phyloP scores from a whole-genome alignment of 2,113 vertebrate genomes.

The Nothobranchius furzeri region DNA sequence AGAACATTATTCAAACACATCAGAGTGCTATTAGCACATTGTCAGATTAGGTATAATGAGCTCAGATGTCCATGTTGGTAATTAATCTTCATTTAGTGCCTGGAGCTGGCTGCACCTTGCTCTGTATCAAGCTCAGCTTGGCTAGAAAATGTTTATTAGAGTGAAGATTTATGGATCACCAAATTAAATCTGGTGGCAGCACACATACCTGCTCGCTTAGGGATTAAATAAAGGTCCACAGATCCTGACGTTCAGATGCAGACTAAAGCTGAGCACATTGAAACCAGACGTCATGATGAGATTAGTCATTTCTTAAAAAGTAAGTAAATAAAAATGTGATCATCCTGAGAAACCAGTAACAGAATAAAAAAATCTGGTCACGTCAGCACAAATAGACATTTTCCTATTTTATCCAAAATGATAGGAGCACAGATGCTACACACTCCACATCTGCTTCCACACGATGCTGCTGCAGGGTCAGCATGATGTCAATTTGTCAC shows the following conservation, averaged over 20 bases:
- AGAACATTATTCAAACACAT: constrained; percentile 28
- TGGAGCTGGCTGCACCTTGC: not conserved
- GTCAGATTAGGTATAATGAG: constrained; percentile 12
- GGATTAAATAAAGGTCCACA: not conserved
- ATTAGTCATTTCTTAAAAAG: too few relatives aligned
- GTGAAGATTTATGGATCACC: not conserved
- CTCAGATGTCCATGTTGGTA: constrained; percentile 22
- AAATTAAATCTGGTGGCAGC: constrained; percentile 1
- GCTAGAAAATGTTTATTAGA: constrained; percentile 1
- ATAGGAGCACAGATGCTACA: not conserved
- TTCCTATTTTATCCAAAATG: not conserved
- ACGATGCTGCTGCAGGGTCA: not conserved
- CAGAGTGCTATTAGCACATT: constrained; percentile 14
- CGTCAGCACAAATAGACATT: not conserved
- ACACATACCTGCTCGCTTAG: not conserved
- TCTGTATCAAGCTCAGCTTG: constrained; percentile 2
- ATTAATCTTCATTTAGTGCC: constrained; percentile 42
- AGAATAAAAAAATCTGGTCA: too few relatives aligned
- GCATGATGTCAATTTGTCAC: not conserved
- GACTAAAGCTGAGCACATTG: not conserved
- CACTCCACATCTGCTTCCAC: not conserved
- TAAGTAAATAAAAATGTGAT: too few relatives aligned
- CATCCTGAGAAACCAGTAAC: too few relatives aligned
- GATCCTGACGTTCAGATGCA: not conserved
- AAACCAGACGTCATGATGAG: not conserved